phyloP scores from a whole-genome alignment of 2,888 invertebrate species.

The Petrolisthes manimaculis region DNA sequence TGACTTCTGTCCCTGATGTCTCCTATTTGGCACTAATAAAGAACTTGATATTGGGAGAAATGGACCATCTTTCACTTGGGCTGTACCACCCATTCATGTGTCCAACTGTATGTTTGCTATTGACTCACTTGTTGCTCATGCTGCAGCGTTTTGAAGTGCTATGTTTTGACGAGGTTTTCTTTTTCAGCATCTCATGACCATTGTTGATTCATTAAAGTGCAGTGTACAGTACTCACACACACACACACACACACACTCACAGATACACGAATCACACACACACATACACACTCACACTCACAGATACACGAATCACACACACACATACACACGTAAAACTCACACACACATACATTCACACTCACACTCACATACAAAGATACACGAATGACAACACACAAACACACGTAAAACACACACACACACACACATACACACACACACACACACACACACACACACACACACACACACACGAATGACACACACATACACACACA shows the following conservation, averaged over 20 bases:
- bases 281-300: too few species aligned
- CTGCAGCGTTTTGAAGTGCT: neutral
- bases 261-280: neutral
- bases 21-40: too few species aligned
- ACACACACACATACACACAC: conserved; percentile 21
- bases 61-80: too few species aligned
- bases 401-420: neutral
- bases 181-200: neutral
- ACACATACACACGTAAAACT: too few species aligned
- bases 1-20: too few species aligned
- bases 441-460: conserved; percentile 26
- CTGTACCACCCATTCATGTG: too few species aligned
- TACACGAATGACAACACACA: too few species aligned
- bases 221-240: conserved; percentile 6
- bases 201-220: neutral
- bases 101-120: too few species aligned
- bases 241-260: conserved; percentile 19
- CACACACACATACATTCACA: conserved; percentile 11
- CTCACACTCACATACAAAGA: conserved; percentile 3
- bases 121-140: too few species aligned
- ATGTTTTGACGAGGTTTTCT: neutral
- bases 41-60: too few species aligned
- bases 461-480: conserved; percentile 23
- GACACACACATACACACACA: neutral
- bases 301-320: too few species aligned